Evolutionary conservation across 2,888 invertebrate species (phyloP), one percentile per base, ranked within the genome.

Genomic region (Gymnosoma rotundatum): DNA sequence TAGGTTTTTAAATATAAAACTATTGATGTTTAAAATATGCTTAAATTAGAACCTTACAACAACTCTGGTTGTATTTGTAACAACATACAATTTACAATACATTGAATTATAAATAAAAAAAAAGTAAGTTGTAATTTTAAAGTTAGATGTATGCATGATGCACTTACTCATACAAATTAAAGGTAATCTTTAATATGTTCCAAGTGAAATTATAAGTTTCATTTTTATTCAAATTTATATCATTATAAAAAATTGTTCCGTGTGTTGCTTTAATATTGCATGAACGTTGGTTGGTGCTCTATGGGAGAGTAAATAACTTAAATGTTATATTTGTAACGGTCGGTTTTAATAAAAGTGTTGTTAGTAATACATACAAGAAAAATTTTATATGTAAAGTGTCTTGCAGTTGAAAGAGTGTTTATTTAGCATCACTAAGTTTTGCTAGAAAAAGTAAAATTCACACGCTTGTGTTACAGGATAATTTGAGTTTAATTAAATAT

Each of bases 231-330:
- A 2, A 6, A 10, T 42, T 42, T 12, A 42, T 32, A 7, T 10
- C 1, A 42, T 42, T 42, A 10, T 42, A 48, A 48, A n/a, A 48
- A 25, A 6, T 48, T 18, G n/a, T 60, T 48, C n/a, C 18, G 48
- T 48, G 32, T 5, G 21, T 60, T 60, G 45, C 10, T 21, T 36
- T 50, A 64, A 56, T 56, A 78, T 32, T 66, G 36, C 73, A 69
- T 74, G 74, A 78, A 64, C 74, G 42, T 69, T 69, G 50, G 42
- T 69, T 69, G 50, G 36, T 32, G 36, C 61, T 45, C 58, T 73
- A 48, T 64, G 69, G 78, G 64, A 83, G 74, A 70, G 73, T 83
- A 78, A 32, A 60, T 70, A 42, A 63, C 69, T 48, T 9, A 20
- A 18, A 52, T 18, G 2, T 50, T 18, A 1, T 25, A 50, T 12